Percentiles rank a stretch among this genome's conserved stretches.
Evolutionary conservation across 2,113 vertebrate species (phyloP).

Genomic region (Panthera tigris): DNA sequence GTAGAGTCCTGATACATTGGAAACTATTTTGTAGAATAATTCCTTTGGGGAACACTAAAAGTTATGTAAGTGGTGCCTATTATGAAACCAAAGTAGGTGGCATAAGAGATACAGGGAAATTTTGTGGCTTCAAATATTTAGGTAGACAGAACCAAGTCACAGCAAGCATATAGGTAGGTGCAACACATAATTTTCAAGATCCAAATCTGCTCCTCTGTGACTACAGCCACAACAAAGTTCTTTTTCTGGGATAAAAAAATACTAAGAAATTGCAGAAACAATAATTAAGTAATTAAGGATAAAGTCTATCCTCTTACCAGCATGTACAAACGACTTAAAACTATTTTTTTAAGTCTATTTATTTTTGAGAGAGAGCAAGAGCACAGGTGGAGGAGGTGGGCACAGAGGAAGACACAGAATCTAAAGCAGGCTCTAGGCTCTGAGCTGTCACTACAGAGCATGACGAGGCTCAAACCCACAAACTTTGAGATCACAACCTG

Average conservation of each 20-base stretch:
- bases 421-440: too few relatives aligned
- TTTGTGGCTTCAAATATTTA: constrained; percentile 25
- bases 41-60: constrained; percentile 13
- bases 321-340: not conserved
- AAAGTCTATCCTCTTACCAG: not conserved
- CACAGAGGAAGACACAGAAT: too few relatives aligned
- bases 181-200: not conserved
- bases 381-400: too few relatives aligned
- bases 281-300: constrained; percentile 29
- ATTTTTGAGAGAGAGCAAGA: too few relatives aligned
- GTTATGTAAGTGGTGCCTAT: not conserved
- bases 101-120: constrained; percentile 29
- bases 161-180: not conserved
- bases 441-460: too few relatives aligned
- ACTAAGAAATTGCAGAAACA: constrained; percentile 2
- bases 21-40: constrained; percentile 44
- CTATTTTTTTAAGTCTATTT: too few relatives aligned
- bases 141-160: not conserved
- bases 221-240: not conserved
- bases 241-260: not conserved
- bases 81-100: constrained; percentile 4
- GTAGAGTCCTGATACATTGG: not conserved
- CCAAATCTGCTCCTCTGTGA: not conserved
- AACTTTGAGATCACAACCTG: too few relatives aligned
- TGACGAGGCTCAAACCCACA: too few relatives aligned